Evolutionary conservation across 2,113 vertebrate genomes (phyloP), one percentile per base, ranked within the genome.

Genomic region (Forbesichthys papilliferus): DNA sequence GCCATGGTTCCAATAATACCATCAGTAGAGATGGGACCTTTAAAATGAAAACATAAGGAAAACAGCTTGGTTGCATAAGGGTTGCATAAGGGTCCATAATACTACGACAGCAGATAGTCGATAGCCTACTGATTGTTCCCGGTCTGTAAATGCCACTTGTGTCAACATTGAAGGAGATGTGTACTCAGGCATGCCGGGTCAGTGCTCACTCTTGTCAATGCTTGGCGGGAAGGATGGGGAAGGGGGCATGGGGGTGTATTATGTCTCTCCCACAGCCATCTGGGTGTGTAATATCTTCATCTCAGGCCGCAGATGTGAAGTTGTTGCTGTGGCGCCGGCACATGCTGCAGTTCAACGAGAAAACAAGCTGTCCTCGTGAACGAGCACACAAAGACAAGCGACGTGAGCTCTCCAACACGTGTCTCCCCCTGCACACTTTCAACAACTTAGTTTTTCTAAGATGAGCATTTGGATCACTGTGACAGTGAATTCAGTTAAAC

Each of bases 221-320:
- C 53, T 81, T 84, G 73, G 73, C 74, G 64, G 12, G 55, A 16
- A 16, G 16, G 16, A 16, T 16, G 16, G 16, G 16, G 16, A 16
- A 16, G 16, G 16, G 16, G 16, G 16, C 16, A 16, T 10, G 5
- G 57, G 33, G 54, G 71, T 14, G 71, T 79, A 88, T 84, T 89
- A 83, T 1, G 1, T 42, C 11, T 61, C 47, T 78, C 52, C 51
- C 68, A 3, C 64, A 81, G 62, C 84, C 83, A 79, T 84, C 86
- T 88, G 88, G 76, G 49, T 82, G n/a, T 20, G 27, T 68, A 64
- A 69, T 16, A 47, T 54, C 65, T 34, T 20, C 20, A 48, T 48
- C 49, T 71, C 59, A 77, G 62, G 36, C 56, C 65, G 49, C 67
- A 72, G 20, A 51, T 57, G 5, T 59, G 55, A 77, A 71, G 70